Evolutionary conservation across 2,888 invertebrate genomes (phyloP), one percentile per base, ranked within the genome.

Genomic region (Ormyrus labotus): DNA sequence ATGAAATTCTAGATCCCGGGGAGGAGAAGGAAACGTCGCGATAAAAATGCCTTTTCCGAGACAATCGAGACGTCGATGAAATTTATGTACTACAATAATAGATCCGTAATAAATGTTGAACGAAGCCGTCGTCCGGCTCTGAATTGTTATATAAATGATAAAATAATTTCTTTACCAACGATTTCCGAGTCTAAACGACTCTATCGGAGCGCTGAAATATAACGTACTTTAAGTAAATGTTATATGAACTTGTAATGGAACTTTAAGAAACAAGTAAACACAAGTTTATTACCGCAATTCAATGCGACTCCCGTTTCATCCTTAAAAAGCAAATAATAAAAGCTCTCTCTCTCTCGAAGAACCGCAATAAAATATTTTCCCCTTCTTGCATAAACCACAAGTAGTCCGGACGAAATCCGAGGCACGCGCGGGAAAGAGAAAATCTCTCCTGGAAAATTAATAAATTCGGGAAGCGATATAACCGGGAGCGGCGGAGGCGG

Each of bases 391-490:
- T 19, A 19, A 19, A 19, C 19, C 76, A 13, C 45, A 2, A n/a
- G 34, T 10, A 19, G 50, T 6, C 48, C 48, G 63, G 19, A 47
- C 48, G 50, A 69, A 73, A 48, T 55, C 45, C 11, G 2, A 67
- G n/a, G 45, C 58, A 68, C 51, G 67, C 60, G 19, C 6, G 9
- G 60, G 13, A 58, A 4, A 8, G 7, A 13, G 19, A 57, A 64
- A 48, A 45, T 67, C 19, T 64, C 65, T 13, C 19, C 55, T 13
- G 34, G 57, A 60, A 58, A 80, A 76, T 74, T 80, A 80, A 80
- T 80, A 76, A 76, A 80, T 80, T 76, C 68, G 60, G 9, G 48
- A 60, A 53, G 50, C 60, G 51, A 74, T 72, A 69, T 51, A 34
- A 19, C 19, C 19, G 19, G 19, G 19, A 19, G 19, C 19, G 19